phyloP scores from a whole-genome alignment of 2,797 vertebrate genomes.

The Garrulus glandarius region DNA sequence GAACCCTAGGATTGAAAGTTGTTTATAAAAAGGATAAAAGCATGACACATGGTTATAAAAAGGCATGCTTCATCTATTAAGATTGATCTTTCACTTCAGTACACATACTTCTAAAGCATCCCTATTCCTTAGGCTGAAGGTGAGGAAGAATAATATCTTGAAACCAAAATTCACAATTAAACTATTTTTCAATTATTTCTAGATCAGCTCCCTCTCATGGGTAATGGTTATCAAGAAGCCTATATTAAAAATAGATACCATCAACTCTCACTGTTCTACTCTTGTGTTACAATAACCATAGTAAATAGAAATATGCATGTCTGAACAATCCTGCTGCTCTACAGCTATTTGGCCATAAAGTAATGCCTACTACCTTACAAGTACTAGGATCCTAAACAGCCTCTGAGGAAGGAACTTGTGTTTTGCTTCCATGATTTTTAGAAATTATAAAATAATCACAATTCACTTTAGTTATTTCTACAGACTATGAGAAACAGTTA shows the following conservation, averaged over 20 bases:
- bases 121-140: not conserved
- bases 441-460: not conserved
- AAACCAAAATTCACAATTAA: not conserved
- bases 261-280: not conserved
- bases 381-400: not conserved
- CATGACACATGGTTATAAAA: not conserved
- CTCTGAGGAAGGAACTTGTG: not conserved
- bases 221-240: not conserved
- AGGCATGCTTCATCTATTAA: not conserved
- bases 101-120: not conserved
- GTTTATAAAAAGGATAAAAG: conserved; percentile 47
- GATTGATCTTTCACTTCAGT: conserved; percentile 10
- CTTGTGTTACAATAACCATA: not conserved
- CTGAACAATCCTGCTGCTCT: not conserved
- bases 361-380: not conserved
- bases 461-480: not conserved
- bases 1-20: conserved; percentile 23
- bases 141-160: not conserved
- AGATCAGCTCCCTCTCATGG: not conserved
- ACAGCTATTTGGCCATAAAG: not conserved
- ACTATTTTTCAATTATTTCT: not conserved
- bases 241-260: not conserved
- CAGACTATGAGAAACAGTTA: not conserved
- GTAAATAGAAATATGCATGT: not conserved
- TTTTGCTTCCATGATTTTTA: not conserved